phyloP scores from a whole-genome alignment of 2,113 vertebrate genomes.

The Chlorocebus sabaeus region DNA sequence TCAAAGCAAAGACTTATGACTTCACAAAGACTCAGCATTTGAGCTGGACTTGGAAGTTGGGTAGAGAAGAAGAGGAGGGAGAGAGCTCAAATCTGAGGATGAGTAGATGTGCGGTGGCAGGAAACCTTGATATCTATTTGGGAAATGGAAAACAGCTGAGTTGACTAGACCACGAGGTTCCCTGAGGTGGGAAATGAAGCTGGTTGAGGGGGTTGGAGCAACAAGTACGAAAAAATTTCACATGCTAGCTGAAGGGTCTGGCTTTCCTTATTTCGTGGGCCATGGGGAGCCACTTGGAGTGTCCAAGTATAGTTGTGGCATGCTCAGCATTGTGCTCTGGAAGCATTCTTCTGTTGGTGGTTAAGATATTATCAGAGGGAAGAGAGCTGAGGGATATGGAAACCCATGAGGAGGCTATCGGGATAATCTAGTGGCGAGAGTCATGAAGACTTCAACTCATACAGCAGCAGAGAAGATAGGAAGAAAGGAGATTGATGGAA shows the following conservation, averaged over 20 bases:
- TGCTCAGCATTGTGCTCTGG: not conserved
- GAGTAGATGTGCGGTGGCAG: not conserved
- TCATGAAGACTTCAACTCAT: not conserved
- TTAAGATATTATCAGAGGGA: not conserved
- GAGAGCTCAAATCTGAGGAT: not conserved
- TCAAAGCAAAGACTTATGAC: not conserved
- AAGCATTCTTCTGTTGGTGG: not conserved
- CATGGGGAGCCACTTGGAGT: not conserved
- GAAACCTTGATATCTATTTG: not conserved
- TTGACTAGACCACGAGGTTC: not conserved
- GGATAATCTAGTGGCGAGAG: not conserved
- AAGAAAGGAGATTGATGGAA: not conserved
- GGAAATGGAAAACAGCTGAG: not conserved
- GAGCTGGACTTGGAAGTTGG: not conserved
- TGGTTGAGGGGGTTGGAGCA: not conserved
- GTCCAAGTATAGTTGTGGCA: not conserved
- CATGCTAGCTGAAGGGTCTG: not conserved
- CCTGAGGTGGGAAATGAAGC: not conserved
- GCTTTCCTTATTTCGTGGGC: not conserved
- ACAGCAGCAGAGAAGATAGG: not conserved
- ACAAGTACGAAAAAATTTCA: not conserved
- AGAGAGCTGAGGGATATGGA: not conserved
- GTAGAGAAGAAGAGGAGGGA: not conserved
- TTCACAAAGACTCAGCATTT: not conserved
- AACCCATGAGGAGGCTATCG: not conserved